phyloP scores from a whole-genome alignment of 2,888 invertebrate genomes.

The Apodemia arnacis region DNA sequence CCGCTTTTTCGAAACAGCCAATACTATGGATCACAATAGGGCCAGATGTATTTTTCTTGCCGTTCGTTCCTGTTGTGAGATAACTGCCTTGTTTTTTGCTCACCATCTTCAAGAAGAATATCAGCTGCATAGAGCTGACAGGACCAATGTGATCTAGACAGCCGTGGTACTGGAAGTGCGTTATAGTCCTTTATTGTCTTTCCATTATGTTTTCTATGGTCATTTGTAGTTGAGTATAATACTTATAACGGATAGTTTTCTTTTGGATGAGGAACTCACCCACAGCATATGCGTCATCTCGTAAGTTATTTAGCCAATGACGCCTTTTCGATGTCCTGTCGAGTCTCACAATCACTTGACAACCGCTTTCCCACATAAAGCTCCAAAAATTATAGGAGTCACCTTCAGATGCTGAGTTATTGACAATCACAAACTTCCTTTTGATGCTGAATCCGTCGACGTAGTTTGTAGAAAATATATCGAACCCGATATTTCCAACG shows the following conservation, averaged over 20 bases:
- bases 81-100: no score
- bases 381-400: constrained; percentile 13
- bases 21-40: no score
- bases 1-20: no score
- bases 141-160: no score
- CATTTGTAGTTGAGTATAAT: background rate
- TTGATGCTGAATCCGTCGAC: background rate
- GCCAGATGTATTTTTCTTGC: no score
- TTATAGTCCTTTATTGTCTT: background rate
- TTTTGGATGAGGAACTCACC: background rate
- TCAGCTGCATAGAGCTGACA: no score
- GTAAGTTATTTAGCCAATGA: background rate
- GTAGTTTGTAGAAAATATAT: background rate
- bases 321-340: background rate
- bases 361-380: background rate
- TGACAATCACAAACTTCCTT: constrained; percentile 6
- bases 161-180: background rate
- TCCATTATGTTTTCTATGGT: background rate
- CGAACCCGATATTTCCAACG: background rate
- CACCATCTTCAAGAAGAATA: no score
- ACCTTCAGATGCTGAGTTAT: background rate
- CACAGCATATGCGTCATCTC: constrained; percentile 1
- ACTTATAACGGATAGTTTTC: background rate
- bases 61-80: no score
- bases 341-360: background rate